Percentiles rank a stretch among this genome's conserved stretches.
Evolutionary conservation across 2,113 vertebrate genomes (phyloP).

Genomic region (Scomber scombrus): DNA sequence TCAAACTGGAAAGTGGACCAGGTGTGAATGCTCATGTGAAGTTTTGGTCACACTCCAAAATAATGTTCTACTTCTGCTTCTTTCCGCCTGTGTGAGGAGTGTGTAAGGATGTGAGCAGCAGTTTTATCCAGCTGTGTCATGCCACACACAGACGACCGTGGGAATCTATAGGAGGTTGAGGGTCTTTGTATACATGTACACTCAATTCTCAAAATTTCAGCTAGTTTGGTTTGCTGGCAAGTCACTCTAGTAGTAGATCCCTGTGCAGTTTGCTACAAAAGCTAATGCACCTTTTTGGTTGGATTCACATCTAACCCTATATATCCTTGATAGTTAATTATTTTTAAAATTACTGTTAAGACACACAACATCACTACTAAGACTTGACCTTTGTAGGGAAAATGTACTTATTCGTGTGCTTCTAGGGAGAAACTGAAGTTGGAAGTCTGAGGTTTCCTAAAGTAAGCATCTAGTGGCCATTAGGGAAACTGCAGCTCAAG

Average conservation of each 20-base stretch:
- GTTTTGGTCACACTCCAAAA: slow-evolving; percentile 14
- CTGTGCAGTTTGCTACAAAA: too few relatives aligned
- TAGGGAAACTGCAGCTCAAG: background rate
- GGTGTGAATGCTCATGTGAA: background rate
- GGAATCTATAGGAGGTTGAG: background rate
- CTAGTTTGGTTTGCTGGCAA: background rate
- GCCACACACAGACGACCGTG: slow-evolving; percentile 36
- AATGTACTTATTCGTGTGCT: background rate
- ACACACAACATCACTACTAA: background rate
- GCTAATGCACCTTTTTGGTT: background rate
- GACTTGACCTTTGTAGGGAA: background rate
- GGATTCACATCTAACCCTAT: background rate
- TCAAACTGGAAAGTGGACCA: too few relatives aligned
- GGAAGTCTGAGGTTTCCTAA: background rate
- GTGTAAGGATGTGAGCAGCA: background rate
- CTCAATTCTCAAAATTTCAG: background rate
- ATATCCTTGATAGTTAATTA: background rate
- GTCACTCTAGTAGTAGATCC: background rate
- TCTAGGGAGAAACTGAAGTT: background rate
- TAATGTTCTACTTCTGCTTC: slow-evolving; percentile 14
- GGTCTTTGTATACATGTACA: background rate
- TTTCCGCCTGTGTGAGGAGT: slow-evolving; percentile 3
- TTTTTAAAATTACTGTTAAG: background rate
- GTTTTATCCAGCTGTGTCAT: slow-evolving; percentile 25
- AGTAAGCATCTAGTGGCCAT: background rate